These are phyloP conservation scores for Eueremaeus valkanovi DNA, from an alignment of 2,888 invertebrate species.

Conservation along the genomic window DNA sequence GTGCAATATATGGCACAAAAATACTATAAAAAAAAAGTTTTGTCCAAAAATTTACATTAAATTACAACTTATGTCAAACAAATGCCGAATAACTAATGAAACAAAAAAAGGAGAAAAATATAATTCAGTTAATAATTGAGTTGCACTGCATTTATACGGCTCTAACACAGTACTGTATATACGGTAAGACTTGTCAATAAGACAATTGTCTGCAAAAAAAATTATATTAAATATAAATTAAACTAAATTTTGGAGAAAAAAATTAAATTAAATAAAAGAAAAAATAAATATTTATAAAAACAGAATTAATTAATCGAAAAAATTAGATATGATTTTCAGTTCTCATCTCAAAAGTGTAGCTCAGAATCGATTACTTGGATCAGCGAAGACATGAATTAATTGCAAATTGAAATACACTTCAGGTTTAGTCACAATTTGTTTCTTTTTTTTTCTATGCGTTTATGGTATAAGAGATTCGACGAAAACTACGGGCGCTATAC, in stretches of 20 bases:
- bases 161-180: no score
- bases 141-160: background rate
- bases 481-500: constrained; percentile 4
- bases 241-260: background rate
- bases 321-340: background rate
- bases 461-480: background rate
- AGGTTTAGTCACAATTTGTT: no score
- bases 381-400: background rate
- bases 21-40: background rate
- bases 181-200: background rate
- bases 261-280: background rate
- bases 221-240: background rate
- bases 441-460: no score
- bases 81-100: background rate
- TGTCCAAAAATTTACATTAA: background rate
- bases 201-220: background rate
- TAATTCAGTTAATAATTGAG: background rate
- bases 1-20: constrained; percentile 6
- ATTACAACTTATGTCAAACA: background rate
- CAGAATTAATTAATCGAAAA: background rate
- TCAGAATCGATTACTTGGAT: no score
- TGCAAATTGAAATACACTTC: background rate
- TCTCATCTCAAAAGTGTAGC: no score
- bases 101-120: no score
- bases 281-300: background rate